These are phyloP conservation scores for Lepas anatifera DNA, from an alignment of 2,888 invertebrate species.

Conservation along the genomic window DNA sequence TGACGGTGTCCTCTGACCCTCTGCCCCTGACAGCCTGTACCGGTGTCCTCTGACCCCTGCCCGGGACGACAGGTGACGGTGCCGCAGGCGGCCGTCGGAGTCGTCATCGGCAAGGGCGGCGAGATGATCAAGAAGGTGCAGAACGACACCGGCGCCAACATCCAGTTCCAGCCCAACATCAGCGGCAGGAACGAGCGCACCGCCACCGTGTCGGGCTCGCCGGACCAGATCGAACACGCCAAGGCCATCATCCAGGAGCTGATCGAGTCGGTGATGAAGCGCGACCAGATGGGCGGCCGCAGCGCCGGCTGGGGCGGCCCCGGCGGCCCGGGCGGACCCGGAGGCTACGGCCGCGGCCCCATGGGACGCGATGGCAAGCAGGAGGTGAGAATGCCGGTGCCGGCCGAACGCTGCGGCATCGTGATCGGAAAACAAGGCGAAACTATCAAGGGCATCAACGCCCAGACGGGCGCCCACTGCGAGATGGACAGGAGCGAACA, in stretches of 20 bases:
- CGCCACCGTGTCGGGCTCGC: conserved; percentile 75
- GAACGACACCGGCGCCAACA: conserved; percentile 81
- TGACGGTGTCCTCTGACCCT: not conserved
- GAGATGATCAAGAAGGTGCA: conserved; percentile 98
- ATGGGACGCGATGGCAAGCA: conserved; percentile 41
- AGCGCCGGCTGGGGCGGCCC: conserved; percentile 24
- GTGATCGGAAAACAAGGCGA: conserved; percentile 96
- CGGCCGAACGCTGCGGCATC: conserved; percentile 90
- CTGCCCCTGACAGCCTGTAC: not conserved
- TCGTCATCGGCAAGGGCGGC: conserved; percentile 96
- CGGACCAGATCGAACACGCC: conserved; percentile 73
- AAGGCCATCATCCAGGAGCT: conserved; percentile 79
- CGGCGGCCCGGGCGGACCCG: conserved; percentile 32
- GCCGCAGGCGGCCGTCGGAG: conserved; percentile 85
- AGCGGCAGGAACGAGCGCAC: conserved; percentile 74
- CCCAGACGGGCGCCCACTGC: conserved; percentile 81
- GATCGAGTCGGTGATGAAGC: conserved; percentile 71
- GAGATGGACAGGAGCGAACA: conserved; percentile 46
- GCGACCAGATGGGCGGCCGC: conserved; percentile 30
- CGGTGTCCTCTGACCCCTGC: not conserved
- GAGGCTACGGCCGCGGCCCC: conserved; percentile 12
- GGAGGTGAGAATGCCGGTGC: conserved; percentile 79
- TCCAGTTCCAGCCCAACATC: conserved; percentile 73
- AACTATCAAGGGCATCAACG: conserved; percentile 91
- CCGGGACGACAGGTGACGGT: conserved; percentile 59